These are phyloP conservation scores for Pelochelys cantorii DNA, from an alignment of 2,797 vertebrate species.

Conservation along the genomic window DNA sequence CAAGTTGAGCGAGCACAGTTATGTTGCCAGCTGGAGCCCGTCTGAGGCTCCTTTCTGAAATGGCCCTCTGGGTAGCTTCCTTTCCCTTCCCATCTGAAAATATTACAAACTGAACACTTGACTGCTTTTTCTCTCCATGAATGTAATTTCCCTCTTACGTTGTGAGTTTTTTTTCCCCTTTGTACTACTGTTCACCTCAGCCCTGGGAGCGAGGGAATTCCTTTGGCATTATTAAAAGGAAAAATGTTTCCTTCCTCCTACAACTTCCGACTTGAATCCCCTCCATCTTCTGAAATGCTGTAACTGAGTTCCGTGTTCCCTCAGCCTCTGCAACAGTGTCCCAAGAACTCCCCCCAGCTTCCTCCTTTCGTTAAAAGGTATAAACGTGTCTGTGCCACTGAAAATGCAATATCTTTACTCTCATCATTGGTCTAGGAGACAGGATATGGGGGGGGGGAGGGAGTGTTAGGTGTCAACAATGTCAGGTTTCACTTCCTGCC, in stretches of 20 bases:
- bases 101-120: background rate
- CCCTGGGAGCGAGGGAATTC: background rate
- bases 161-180: background rate
- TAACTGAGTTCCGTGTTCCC: conserved; percentile 15
- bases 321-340: conserved; percentile 39
- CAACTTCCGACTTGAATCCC: conserved; percentile 52
- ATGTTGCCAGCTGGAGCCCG: background rate
- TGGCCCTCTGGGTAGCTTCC: background rate
- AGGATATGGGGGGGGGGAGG: conserved; percentile 82
- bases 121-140: background rate
- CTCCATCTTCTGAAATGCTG: conserved; percentile 7
- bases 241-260: conserved; percentile 58
- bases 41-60: background rate
- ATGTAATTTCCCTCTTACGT: background rate
- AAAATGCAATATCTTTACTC: conserved; percentile 80
- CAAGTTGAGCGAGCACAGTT: background rate
- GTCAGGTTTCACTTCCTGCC: conserved; percentile 90
- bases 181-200: background rate
- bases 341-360: conserved; percentile 7
- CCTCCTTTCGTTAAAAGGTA: conserved; percentile 78
- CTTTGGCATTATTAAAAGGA: conserved; percentile 20
- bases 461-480: conserved; percentile 85
- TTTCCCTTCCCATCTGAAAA: background rate
- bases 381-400: conserved; percentile 83
- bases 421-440: conserved; percentile 74